phyloP scores from a whole-genome alignment of 1,140 invertebrate genomes.

The Dreissena rostriformis region DNA sequence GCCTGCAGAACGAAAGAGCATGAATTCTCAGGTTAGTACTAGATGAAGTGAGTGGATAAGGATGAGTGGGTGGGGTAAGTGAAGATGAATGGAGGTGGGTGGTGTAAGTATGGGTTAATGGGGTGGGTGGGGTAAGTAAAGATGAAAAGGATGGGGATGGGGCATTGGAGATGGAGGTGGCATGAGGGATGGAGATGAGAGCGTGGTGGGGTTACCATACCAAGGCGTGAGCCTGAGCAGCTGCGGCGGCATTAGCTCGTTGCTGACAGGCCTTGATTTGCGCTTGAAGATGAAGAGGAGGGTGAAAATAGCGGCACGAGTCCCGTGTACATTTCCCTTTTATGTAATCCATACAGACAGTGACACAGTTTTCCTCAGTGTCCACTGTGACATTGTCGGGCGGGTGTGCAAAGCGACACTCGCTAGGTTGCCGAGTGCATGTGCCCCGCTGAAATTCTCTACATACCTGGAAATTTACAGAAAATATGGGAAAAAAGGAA shows the following conservation, averaged over 20 bases:
- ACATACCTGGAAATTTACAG: conserved; percentile 89
- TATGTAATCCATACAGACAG: conserved; percentile 99
- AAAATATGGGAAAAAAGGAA: conserved; percentile 61
- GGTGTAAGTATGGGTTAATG: too few relatives aligned
- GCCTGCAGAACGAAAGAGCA: too few relatives aligned
- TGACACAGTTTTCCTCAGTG: conserved; percentile 95
- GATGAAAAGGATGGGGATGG: background rate
- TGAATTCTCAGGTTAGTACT: too few relatives aligned
- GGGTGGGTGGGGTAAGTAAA: too few relatives aligned
- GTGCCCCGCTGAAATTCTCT: conserved; percentile 98
- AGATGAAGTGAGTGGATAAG: too few relatives aligned
- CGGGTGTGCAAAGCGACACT: conserved; percentile 99
- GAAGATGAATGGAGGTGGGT: too few relatives aligned
- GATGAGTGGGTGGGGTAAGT: too few relatives aligned
- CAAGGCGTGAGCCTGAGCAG: conserved; percentile 80
- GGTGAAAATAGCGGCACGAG: conserved; percentile 90
- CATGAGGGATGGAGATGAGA: conserved; percentile 15
- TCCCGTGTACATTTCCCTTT: conserved; percentile 95
- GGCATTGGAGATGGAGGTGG: conserved; percentile 32
- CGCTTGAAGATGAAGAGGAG: conserved; percentile 96
- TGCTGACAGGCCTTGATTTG: conserved; percentile 96
- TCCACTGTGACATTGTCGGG: conserved; percentile 91
- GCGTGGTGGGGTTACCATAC: conserved; percentile 85
- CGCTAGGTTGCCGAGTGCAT: conserved; percentile 96
- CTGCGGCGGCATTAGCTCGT: conserved; percentile 88